phyloP scores from a whole-genome alignment of 2,113 vertebrate species.

The Cyanoderma ruficeps region DNA sequence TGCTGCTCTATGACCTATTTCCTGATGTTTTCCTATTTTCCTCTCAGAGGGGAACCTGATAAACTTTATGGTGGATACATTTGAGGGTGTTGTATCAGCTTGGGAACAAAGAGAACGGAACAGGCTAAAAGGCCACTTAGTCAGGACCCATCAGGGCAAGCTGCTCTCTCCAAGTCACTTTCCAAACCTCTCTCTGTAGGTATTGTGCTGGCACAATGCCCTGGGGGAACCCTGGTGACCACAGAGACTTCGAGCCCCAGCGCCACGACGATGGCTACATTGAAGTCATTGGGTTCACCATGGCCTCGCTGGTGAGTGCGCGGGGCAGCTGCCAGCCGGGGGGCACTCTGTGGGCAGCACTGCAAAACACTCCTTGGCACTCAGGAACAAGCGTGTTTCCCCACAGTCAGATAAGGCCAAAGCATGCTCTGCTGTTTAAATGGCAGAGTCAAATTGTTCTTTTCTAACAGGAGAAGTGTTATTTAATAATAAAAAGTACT shows the following conservation, averaged over 20 bases:
- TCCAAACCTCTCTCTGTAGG: constrained; percentile 52
- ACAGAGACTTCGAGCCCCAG: constrained; percentile 84
- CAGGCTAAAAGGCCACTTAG: background rate
- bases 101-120: background rate
- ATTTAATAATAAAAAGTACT: background rate
- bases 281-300: constrained; percentile 84
- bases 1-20: background rate
- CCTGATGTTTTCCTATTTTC: background rate
- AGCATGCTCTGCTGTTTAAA: background rate
- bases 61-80: background rate
- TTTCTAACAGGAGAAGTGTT: background rate
- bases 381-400: background rate
- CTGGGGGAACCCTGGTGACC: constrained; percentile 84
- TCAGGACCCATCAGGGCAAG: background rate
- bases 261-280: constrained; percentile 85
- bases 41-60: background rate
- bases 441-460: background rate
- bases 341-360: fast-evolving
- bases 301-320: constrained; percentile 81
- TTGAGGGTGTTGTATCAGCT: background rate
- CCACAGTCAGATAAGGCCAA: background rate
- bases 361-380: no score
- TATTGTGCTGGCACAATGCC: constrained; percentile 88
- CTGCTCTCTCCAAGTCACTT: background rate
- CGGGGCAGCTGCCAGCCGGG: background rate